Percentiles rank a stretch among this genome's conserved stretches.
phyloP scores from a whole-genome alignment of 53 echinoderm and acorn worm species.

The Crossaster papposus region DNA sequence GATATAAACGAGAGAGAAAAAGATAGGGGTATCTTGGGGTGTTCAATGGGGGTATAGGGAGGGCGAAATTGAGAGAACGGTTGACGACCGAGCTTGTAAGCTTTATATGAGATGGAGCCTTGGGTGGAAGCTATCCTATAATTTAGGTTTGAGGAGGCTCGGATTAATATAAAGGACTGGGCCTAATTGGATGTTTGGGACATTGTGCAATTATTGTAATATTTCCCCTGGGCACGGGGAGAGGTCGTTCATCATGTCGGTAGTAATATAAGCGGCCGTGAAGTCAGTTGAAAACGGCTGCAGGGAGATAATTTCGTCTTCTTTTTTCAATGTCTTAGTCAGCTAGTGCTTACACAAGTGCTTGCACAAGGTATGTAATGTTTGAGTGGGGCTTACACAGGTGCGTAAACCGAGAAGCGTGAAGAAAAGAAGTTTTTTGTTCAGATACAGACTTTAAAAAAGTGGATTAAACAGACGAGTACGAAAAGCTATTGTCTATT shows the following conservation, averaged over 20 bases:
- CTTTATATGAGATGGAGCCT: neutral
- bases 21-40: neutral
- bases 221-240: neutral
- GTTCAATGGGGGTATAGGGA: neutral
- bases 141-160: neutral
- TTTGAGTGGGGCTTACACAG: too few relatives aligned
- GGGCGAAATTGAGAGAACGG: neutral
- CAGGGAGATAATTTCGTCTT: neutral
- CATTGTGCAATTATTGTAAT: neutral
- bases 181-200: slow-evolving; percentile 41
- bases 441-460: too few relatives aligned
- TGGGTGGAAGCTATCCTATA: neutral
- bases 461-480: too few relatives aligned
- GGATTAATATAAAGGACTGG: neutral
- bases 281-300: neutral
- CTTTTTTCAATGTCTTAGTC: slow-evolving; percentile 8
- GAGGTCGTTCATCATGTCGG: neutral
- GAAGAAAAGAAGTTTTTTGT: too few relatives aligned
- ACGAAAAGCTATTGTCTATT: too few relatives aligned
- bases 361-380: neutral
- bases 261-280: neutral
- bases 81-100: neutral
- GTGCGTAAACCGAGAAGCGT: too few relatives aligned
- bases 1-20: neutral
- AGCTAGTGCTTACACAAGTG: neutral